Evolutionary conservation across 1,140 invertebrate genomes (phyloP).

Genomic region (Anadara kagoshimensis): DNA sequence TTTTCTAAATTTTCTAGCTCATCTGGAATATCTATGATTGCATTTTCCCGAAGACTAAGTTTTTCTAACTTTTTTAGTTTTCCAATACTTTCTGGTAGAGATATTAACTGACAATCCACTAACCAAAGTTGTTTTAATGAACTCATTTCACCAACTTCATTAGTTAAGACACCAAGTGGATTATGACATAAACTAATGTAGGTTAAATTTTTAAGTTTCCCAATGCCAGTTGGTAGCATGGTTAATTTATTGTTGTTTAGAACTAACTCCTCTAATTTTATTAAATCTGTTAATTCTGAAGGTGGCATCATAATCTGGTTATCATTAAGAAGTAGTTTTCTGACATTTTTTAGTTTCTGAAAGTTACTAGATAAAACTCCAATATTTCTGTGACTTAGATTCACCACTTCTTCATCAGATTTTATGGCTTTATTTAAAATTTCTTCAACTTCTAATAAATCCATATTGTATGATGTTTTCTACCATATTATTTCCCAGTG

Average conservation of each 20-base stretch:
- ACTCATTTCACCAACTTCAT: conserved; percentile 58
- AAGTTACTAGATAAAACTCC: conserved; percentile 56
- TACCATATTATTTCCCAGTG: too few relatives aligned
- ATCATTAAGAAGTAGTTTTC: conserved; percentile 59
- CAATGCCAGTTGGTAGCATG: conserved; percentile 61
- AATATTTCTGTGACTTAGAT: conserved; percentile 62
- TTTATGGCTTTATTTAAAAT: conserved; percentile 51
- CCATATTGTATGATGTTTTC: conserved; percentile 44
- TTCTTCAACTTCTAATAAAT: conserved; percentile 54
- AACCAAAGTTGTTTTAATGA: conserved; percentile 64
- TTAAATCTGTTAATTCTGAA: conserved; percentile 58
- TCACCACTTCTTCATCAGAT: conserved; percentile 44
- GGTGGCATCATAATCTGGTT: conserved; percentile 68
- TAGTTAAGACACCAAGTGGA: conserved; percentile 55
- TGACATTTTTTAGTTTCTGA: conserved; percentile 46
- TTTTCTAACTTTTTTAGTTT: conserved; percentile 58
- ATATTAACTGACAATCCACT: conserved; percentile 57
- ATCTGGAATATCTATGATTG: conserved; percentile 51
- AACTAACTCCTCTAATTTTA: conserved; percentile 61
- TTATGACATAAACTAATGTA: conserved; percentile 67
- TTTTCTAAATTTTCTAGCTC: conserved; percentile 53
- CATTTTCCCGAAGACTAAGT: conserved; percentile 62
- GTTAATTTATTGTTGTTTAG: conserved; percentile 69
- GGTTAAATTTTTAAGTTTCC: conserved; percentile 56
- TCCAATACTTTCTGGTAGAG: conserved; percentile 62